phyloP scores from a whole-genome alignment of 2,113 vertebrate species.

The Diglossa brunneiventris region DNA sequence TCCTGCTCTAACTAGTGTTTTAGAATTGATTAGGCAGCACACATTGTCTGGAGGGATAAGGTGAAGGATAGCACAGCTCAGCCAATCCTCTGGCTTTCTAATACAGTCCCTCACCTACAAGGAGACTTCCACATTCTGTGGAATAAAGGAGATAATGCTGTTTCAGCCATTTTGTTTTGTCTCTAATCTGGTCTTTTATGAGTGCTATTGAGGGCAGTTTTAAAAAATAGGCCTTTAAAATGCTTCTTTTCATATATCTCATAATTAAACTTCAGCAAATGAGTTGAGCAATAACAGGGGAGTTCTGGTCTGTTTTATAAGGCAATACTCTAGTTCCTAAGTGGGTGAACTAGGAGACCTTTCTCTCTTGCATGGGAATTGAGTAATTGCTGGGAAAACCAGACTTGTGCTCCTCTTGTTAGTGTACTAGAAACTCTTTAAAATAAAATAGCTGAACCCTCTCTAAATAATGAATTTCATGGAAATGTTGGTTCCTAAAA shows the following conservation, averaged over 20 bases:
- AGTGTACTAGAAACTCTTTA: not conserved
- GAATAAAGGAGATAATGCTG: not conserved
- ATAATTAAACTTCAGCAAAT: slow-evolving; percentile 7
- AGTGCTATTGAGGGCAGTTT: not conserved
- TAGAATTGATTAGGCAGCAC: not conserved
- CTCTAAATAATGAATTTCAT: not conserved
- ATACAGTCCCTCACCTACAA: not conserved
- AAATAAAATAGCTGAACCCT: not conserved
- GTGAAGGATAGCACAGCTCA: not conserved
- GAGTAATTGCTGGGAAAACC: not conserved
- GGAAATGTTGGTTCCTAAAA: not conserved
- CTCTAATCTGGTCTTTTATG: not conserved
- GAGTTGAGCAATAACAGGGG: not conserved
- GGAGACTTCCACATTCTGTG: not conserved
- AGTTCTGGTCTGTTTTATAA: slow-evolving; percentile 16
- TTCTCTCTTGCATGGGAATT: not conserved
- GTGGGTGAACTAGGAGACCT: not conserved
- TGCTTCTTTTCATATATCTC: not conserved
- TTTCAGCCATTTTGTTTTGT: not conserved
- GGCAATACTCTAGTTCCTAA: not conserved
- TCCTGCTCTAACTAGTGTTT: not conserved
- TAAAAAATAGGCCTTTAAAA: slow-evolving; percentile 16
- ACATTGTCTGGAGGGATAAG: not conserved
- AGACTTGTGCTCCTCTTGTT: not conserved
- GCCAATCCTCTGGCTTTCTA: not conserved